Conservation (phyloP, 2,888 invertebrate genomes). For the Latrodectus elegans region DNA sequence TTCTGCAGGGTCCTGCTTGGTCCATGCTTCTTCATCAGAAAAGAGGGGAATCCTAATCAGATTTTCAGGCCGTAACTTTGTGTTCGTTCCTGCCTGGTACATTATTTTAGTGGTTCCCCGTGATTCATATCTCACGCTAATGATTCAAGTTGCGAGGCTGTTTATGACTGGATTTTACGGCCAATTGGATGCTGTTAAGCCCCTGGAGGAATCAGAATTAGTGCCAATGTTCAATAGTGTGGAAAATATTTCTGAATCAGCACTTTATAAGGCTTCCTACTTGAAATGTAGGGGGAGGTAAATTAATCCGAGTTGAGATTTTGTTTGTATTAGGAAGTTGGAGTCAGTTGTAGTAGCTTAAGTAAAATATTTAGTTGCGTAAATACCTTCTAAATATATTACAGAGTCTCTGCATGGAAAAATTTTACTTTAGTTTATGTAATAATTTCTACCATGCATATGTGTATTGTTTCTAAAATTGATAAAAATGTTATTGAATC, state of each 20-base stretch:
- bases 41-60: constrained; percentile 47
- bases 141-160: constrained; percentile 50
- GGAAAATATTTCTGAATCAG: background rate
- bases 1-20: constrained; percentile 15
- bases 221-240: background rate
- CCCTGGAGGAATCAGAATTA: constrained; percentile 15
- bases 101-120: constrained; percentile 19
- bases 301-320: no score
- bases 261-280: background rate
- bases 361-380: no score
- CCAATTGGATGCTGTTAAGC: constrained; percentile 40
- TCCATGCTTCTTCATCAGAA: constrained; percentile 56
- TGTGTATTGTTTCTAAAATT: no score
- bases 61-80: constrained; percentile 58
- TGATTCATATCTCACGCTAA: constrained; percentile 67
- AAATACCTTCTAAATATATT: no score
- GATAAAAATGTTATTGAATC: no score
- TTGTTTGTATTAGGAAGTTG: no score
- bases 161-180: constrained; percentile 64
- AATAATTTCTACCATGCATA: no score
- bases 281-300: background rate
- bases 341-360: no score
- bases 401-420: no score
- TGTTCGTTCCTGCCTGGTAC: constrained; percentile 15
- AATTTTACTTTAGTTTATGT: no score